Evolutionary conservation across 2,113 vertebrate genomes (phyloP), one percentile per base, ranked within the genome.

Genomic region (Balaenoptera acutorostrata): DNA sequence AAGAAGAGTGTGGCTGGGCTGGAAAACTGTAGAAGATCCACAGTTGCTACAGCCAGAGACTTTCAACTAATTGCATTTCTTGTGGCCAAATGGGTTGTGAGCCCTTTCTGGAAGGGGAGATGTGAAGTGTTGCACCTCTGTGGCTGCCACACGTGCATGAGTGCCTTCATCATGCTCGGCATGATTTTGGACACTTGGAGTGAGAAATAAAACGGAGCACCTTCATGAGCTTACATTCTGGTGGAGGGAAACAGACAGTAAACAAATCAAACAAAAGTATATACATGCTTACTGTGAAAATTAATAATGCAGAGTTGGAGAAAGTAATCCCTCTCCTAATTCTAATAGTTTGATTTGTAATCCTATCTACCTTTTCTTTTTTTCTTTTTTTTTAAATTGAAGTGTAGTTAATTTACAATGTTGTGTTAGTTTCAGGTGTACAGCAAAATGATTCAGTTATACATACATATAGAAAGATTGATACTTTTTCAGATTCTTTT

Each of bases 101-200:
- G 36, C 55, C 68, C 69, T 83, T 78, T n/a, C 74, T 29, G 36
- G 57, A 69, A 72, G 20, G 46, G n/a, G 36, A 91, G 57, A 2
- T 27, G 6, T 27, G 29, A 36, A 21, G 39, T 39, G n/a, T 41
- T 25, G 31, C 4, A 3, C 1, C 3, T 64, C 12, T 6, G 0
- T 49, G n/a, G 36, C 59, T 81, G 3, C 5, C 63, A 17, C 1
- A 0, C 10, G 8, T 13, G 33, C 31, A 3, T 3, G 59, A 33
- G 29, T 36, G 20, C 63, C 33, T 61, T 0, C 21, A 0, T 25
- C 6, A 0, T 7, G 8, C 41, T 39, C 13, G 2, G n/a, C 12
- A 2, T 41, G 15, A 17, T 36, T 49, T 18, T 12, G 69, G 57
- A 41, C 11, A 1, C 39, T 69, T 77, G 15, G 61, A 68, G 7